Evolutionary conservation across 1,140 invertebrate species (phyloP), one percentile per base, ranked within the genome.

Genomic region (Apis florea): DNA sequence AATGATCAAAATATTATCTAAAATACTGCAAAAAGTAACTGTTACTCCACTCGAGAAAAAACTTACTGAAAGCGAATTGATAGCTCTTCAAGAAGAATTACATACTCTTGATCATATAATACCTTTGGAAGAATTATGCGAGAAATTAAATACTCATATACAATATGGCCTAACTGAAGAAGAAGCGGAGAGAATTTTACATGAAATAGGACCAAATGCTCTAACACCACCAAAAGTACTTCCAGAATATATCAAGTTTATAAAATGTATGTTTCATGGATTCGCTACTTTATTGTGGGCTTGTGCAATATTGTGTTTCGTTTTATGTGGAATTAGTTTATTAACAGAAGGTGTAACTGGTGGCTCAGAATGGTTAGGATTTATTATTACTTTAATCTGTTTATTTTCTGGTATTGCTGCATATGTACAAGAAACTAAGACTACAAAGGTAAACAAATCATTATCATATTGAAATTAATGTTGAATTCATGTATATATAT

Each of bases 391-490:
- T n/a, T 82, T 94, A 49, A 96, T 97, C 64, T 95, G 96, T 61
- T 82, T 97, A 9, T 94, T 96, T 61, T 97, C 96, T 24, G 96
- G 96, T 0, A 85, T 95, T 9, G 97, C 97, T 86, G 96, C 96
- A 3, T 97, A 96, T 88, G 95, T 95, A 88, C 96, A 97, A 92
- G 96, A 97, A 92, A 95, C 89, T 17, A 90, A 91, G 58, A 90
- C 90, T 63, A 83, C 26, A 17, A 84, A 82, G 21, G 79, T 81
- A 75, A 67, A 24, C 9, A 9, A 12, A 31, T 31, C 2, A 24
- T 17, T 53, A 66, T 53, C 51, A 53, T 53, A 51, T 51, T 40
- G 0, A 40, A 40, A 40, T 40, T 5, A 53, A 15, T 13, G 12
- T 53, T 53, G 4, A 51, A 11, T 13, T 15, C 1, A 53, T 53